Evolutionary conservation across 2,888 invertebrate genomes (phyloP).

Genomic region (Baccha elongata): DNA sequence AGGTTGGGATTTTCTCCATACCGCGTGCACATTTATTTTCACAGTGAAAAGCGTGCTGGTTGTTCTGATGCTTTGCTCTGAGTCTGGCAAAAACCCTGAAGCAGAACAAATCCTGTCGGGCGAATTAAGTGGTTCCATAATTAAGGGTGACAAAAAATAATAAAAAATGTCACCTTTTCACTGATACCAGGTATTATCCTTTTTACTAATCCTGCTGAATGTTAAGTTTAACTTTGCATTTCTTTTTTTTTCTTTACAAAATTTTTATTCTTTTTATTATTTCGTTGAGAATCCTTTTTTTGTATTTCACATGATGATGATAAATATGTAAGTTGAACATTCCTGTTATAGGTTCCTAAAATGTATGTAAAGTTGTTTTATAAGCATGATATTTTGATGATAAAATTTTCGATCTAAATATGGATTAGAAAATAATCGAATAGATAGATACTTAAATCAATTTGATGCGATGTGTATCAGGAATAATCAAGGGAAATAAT

Average conservation of each 20-base stretch:
- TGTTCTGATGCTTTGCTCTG: too few relatives aligned
- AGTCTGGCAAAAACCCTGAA: constrained; percentile 5
- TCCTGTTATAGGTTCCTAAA: too few relatives aligned
- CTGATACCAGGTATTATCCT: constrained; percentile 20
- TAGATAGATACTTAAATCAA: too few relatives aligned
- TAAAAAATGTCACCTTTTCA: constrained; percentile 22
- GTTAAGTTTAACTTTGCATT: not conserved
- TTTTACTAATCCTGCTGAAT: not conserved
- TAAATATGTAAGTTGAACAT: too few relatives aligned
- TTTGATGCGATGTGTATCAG: too few relatives aligned
- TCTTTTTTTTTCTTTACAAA: not conserved
- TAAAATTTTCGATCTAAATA: too few relatives aligned
- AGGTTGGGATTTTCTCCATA: constrained; percentile 30
- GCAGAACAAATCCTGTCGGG: constrained; percentile 28
- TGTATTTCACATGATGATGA: too few relatives aligned
- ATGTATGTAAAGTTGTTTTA: too few relatives aligned
- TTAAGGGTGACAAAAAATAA: constrained; percentile 31
- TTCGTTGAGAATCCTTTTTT: too few relatives aligned
- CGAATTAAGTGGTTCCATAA: constrained; percentile 58
- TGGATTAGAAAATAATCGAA: too few relatives aligned
- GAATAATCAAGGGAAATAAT: too few relatives aligned
- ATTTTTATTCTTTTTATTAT: not conserved
- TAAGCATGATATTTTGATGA: too few relatives aligned
- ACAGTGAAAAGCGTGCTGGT: constrained; percentile 12
- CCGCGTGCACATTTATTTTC: constrained; percentile 22